Percentiles rank a stretch among this genome's conserved stretches.
Evolutionary conservation across 2,797 vertebrate species (phyloP).

Genomic region (Balearica regulorum): DNA sequence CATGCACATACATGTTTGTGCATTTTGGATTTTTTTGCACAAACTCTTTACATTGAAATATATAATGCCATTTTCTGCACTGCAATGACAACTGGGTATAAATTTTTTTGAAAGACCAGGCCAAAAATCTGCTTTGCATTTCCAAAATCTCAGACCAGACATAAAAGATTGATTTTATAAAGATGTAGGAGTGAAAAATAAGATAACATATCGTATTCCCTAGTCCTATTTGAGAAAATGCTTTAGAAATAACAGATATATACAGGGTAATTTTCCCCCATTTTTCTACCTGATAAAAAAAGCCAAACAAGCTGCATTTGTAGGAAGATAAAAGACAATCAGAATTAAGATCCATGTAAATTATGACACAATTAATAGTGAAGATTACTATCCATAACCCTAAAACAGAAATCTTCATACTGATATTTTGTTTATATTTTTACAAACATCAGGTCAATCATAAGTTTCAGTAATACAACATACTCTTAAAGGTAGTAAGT

Average conservation of each 20-base stretch:
- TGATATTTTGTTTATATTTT: background rate
- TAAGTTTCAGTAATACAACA: background rate
- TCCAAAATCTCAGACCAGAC: background rate
- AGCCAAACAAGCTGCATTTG: background rate
- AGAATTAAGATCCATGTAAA: background rate
- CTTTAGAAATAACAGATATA: background rate
- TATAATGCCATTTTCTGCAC: background rate
- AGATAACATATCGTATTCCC: background rate
- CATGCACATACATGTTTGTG: too few species aligned
- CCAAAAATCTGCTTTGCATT: background rate
- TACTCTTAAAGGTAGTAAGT: background rate
- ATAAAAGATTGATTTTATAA: background rate
- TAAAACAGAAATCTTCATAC: background rate
- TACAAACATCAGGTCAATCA: background rate
- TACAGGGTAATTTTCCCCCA: fast-evolving
- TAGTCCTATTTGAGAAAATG: background rate
- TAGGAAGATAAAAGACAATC: background rate
- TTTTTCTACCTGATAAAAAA: background rate
- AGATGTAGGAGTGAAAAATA: background rate
- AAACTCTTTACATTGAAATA: background rate
- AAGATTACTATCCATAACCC: background rate
- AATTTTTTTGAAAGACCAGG: background rate
- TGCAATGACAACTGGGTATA: background rate
- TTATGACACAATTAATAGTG: background rate
- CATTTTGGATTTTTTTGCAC: background rate